Conservation (phyloP, 2,797 vertebrate species). For the Sternotherus odoratus region DNA sequence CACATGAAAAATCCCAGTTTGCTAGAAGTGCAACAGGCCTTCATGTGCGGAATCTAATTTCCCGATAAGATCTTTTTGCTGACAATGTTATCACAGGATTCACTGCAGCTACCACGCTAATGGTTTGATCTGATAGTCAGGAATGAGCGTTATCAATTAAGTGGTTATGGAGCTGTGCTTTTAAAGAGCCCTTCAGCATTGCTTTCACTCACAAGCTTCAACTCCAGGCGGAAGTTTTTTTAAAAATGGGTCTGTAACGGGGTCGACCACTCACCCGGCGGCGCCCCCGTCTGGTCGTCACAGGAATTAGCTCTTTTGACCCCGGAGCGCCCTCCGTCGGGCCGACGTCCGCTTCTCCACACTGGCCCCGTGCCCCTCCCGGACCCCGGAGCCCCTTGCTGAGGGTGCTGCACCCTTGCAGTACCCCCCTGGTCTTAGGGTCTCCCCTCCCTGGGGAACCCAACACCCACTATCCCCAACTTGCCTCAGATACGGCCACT, state of each 20-base stretch:
- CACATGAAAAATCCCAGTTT: neutral
- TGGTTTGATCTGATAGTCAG: neutral
- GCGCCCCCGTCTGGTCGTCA: no score
- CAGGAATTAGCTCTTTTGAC: no score
- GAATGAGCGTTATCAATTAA: neutral
- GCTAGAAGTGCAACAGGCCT: neutral
- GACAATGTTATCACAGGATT: neutral
- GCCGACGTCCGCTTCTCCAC: no score
- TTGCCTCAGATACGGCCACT: no score
- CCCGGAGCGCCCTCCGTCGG: no score
- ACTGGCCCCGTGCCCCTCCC: no score
- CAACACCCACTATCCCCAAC: no score
- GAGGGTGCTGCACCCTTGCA: no score
- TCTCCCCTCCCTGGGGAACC: no score
- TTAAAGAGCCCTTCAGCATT: slow-evolving; percentile 2
- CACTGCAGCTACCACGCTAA: neutral
- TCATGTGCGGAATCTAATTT: slow-evolving; percentile 42
- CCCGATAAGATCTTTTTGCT: neutral
- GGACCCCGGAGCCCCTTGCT: no score
- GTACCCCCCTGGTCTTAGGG: no score
- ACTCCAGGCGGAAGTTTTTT: neutral
- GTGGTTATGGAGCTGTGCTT: neutral
- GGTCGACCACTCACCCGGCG: no score
- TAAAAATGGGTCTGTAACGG: rapidly evolving
- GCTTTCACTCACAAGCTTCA: rapidly evolving